Evolutionary conservation across 23 tunicate species (phyloP).

Genomic region (Trididemnum nubilum): DNA sequence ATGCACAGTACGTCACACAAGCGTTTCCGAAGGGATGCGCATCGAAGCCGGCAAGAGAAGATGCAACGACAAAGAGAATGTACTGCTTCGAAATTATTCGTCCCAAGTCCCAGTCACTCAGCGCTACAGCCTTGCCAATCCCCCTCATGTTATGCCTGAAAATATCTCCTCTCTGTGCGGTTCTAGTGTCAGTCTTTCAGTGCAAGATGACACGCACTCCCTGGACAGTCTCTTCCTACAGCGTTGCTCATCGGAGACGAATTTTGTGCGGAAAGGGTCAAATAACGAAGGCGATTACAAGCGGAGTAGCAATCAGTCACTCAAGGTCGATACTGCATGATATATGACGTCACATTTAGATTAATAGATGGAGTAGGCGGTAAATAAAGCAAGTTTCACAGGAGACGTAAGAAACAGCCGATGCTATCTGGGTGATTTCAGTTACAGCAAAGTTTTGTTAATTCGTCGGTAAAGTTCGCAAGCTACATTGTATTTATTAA

Average conservation of each 20-base stretch:
- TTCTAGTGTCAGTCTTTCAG: conserved; percentile 20
- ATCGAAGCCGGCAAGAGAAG: background rate
- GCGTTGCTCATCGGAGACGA: conserved; percentile 49
- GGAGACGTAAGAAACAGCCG: no score
- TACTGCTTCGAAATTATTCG: conserved; percentile 29
- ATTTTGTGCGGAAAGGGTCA: conserved; percentile 10
- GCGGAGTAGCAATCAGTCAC: conserved; percentile 68
- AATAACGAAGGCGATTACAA: conserved; percentile 39
- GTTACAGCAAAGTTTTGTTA: no score
- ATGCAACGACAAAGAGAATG: conserved; percentile 64
- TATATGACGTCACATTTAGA: no score
- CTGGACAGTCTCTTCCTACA: conserved; percentile 32
- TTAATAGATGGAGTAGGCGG: no score
- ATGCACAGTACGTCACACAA: conserved; percentile 18
- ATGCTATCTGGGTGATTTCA: no score
- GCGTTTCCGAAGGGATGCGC: conserved; percentile 9
- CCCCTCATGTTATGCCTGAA: background rate
- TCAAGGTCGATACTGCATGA: conserved; percentile 59
- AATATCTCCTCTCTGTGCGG: background rate
- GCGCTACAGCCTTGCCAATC: conserved; percentile 17
- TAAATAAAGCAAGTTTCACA: no score
- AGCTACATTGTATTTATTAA: no score
- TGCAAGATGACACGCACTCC: conserved; percentile 15
- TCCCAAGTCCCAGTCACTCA: conserved; percentile 7
- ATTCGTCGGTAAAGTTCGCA: no score